A percentile compares a stretch with the other conserved stretches of the same genome.
These are phyloP conservation scores for Lepidochrysops patricia DNA, from an alignment of 2,888 invertebrate species.

Conservation along the genomic window DNA sequence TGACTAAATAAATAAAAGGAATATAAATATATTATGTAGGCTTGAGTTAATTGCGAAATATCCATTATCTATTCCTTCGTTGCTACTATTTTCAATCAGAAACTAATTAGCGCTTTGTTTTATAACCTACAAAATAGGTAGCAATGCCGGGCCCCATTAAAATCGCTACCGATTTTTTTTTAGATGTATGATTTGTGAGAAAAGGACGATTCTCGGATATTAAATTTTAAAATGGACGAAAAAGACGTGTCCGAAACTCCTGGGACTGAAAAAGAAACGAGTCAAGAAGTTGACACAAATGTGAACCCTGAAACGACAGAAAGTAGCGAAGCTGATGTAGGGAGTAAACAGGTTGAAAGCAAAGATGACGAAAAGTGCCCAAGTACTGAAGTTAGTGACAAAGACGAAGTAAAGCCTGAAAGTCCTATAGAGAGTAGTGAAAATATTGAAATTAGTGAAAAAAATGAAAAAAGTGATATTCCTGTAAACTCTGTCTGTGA, in stretches of 20 bases:
- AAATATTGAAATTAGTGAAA: constrained; percentile 19
- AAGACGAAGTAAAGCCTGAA: too few relatives aligned
- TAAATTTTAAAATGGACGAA: constrained; percentile 55
- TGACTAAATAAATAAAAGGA: background rate
- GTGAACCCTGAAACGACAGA: background rate
- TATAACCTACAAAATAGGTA: constrained; percentile 59
- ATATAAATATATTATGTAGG: background rate
- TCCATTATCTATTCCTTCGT: background rate
- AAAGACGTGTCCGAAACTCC: constrained; percentile 42
- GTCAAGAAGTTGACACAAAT: constrained; percentile 11
- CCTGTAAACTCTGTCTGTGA: constrained; percentile 22
- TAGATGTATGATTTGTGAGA: constrained; percentile 42
- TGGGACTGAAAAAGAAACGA: constrained; percentile 29
- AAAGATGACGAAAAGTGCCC: background rate
- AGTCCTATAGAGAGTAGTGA: too few relatives aligned
- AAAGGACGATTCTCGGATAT: constrained; percentile 32
- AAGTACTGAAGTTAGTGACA: constrained; percentile 21
- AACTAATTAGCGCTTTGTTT: constrained; percentile 18
- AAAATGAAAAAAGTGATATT: constrained; percentile 13
- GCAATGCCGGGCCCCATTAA: constrained; percentile 52
- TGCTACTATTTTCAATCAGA: background rate
- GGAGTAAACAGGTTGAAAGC: background rate
- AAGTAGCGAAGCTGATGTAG: background rate
- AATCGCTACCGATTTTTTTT: constrained; percentile 29
- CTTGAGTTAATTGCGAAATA: background rate